Evolutionary conservation across 2,797 vertebrate species (phyloP), one percentile per base, ranked within the genome.

Genomic region (Tragelaphus eurycerus): DNA sequence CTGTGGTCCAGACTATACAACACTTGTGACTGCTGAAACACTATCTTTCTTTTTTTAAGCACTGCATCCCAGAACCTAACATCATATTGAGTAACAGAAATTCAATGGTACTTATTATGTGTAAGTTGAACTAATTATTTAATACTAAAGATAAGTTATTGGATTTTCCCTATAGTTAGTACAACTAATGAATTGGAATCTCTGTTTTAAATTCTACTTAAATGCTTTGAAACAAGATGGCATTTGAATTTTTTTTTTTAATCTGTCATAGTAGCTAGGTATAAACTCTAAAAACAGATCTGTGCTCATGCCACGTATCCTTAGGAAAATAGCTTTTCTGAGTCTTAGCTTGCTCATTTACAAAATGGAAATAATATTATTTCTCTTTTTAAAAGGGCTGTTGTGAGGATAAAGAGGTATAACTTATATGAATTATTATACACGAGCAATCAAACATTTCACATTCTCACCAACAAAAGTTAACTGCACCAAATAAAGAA

Each of bases 21-120:
- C 34, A 74, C 14, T 57, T 60, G 4, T 59, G 12, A 86, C 31
- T 29, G n/a, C 17, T 19, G 38, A 86, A 76, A 60, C 17, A 23
- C 9, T 6, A 2, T 19, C 13, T 29, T 29, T 6, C 12, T 50
- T 71, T 60, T 43, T 0, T 2, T 4, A 4, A 7, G 4, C 2
- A 3, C 1, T 43, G 27, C 62, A 48, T 81, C 48, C 16, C 15
- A 88, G 31, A 48, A 46, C 17, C 43, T 9, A 50, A 12, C 5
- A 59, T 64, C 34, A 6, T 78, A 52, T 29, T 82, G n/a, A 9
- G 15, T 52, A 16, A 57, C 12, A 12, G 19, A 16, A 78, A 46
- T 52, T 46, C 78, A 79, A 2, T 43, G 46, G 1, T 19, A 13
- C 31, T 67, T 46, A n/a, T 38, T 59, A 71, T 76, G 29, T 78